These are phyloP conservation scores for Melieria picta DNA, from an alignment of 2,888 invertebrate genomes.

Conservation along the genomic window DNA sequence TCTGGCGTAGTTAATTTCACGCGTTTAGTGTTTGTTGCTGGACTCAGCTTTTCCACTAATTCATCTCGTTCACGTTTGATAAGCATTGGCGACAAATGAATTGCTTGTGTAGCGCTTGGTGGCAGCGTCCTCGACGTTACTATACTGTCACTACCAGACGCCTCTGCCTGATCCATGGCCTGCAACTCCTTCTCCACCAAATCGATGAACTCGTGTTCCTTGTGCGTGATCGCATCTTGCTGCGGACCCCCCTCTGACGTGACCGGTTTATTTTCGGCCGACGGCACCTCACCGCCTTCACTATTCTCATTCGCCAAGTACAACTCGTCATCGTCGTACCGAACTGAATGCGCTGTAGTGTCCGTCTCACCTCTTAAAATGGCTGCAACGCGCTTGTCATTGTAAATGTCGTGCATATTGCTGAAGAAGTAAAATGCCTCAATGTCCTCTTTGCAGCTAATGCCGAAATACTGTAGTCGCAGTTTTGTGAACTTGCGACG, in stretches of 20 bases:
- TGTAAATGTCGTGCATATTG: constrained; percentile 44
- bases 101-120: no score
- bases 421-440: constrained; percentile 45
- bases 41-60: no score
- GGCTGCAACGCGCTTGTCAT: constrained; percentile 32
- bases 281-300: background rate
- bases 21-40: no score
- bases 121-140: background rate
- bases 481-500: constrained; percentile 40
- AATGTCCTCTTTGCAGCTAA: constrained; percentile 37
- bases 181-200: constrained; percentile 44
- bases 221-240: constrained; percentile 41
- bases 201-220: constrained; percentile 45
- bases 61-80: no score
- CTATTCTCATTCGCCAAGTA: no score
- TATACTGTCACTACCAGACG: background rate
- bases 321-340: no score
- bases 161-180: constrained; percentile 35
- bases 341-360: no score
- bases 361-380: constrained; percentile 12
- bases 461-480: constrained; percentile 41
- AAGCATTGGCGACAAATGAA: no score
- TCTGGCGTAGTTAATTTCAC: no score
- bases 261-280: no score
- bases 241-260: no score